phyloP scores from a whole-genome alignment of 2,888 invertebrate genomes.

The Caenorhabditis wallacei region DNA sequence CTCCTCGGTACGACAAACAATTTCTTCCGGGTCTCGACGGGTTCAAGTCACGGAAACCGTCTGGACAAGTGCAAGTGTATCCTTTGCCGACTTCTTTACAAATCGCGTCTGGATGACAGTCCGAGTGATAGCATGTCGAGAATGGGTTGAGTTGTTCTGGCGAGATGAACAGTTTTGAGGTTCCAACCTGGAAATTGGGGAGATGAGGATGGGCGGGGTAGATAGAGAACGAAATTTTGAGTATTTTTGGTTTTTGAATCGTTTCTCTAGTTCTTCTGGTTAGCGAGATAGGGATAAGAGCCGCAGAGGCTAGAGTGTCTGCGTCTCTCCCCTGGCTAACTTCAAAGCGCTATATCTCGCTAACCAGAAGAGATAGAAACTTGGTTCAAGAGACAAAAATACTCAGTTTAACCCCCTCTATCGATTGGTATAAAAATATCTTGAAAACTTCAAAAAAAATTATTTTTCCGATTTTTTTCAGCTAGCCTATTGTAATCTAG shows the following conservation, averaged over 20 bases:
- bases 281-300: neutral
- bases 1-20: constrained; percentile 73
- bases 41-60: constrained; percentile 77
- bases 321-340: neutral
- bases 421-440: neutral
- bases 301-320: neutral
- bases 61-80: constrained; percentile 66
- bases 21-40: constrained; percentile 74
- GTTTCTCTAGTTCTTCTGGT: neutral
- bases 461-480: neutral
- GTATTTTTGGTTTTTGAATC: neutral
- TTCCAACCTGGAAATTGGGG: constrained; percentile 68
- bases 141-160: constrained; percentile 78
- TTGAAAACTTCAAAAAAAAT: neutral
- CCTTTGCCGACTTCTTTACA: constrained; percentile 73
- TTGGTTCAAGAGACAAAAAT: neutral
- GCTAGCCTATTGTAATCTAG: too few species aligned
- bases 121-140: constrained; percentile 75
- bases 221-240: neutral
- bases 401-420: neutral
- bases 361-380: neutral
- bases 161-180: constrained; percentile 77
- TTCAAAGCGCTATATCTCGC: neutral
- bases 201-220: neutral
- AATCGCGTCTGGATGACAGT: constrained; percentile 74